Evolutionary conservation across 2,113 vertebrate species (phyloP).

Genomic region (Apteryx owenii): DNA sequence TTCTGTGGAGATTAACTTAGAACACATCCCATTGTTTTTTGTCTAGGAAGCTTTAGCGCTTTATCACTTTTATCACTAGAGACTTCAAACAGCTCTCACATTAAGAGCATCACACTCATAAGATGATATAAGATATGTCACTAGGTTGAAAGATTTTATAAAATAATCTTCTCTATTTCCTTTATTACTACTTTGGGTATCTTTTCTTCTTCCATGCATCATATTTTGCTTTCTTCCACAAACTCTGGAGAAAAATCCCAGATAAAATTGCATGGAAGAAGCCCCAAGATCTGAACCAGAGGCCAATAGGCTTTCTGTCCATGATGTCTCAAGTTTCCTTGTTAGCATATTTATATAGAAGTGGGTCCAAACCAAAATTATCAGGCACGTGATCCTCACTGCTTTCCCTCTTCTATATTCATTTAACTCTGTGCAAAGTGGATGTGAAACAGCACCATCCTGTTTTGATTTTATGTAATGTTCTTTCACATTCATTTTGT

Average conservation of each 20-base stretch:
- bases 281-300: background rate
- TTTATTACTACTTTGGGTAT: background rate
- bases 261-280: background rate
- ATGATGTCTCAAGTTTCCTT: background rate
- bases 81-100: background rate
- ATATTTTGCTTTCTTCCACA: background rate
- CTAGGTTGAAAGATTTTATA: background rate
- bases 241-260: background rate
- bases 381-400: background rate
- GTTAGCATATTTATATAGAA: background rate
- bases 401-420: background rate
- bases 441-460: background rate
- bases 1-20: background rate
- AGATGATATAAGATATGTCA: background rate
- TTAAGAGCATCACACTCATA: background rate
- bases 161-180: background rate
- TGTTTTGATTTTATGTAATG: background rate
- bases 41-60: background rate
- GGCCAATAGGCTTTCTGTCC: background rate
- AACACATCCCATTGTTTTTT: background rate
- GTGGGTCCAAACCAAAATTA: background rate
- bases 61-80: background rate
- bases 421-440: background rate
- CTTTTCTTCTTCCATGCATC: background rate
- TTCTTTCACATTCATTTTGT: background rate